Percentiles rank a stretch among this genome's conserved stretches.
Evolutionary conservation across 2,113 vertebrate genomes (phyloP).

Genomic region (Tautogolabrus adspersus): DNA sequence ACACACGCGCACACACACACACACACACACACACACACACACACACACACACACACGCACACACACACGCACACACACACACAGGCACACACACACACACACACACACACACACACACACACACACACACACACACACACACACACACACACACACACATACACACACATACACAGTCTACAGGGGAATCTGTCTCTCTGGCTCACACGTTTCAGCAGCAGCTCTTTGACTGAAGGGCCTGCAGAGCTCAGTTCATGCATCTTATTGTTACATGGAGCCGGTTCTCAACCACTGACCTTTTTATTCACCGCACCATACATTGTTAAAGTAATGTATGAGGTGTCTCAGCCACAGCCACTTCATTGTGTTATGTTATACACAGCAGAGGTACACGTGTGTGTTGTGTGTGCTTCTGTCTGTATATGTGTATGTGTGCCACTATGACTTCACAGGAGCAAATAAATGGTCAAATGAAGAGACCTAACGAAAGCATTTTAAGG

Average conservation of each 20-base stretch:
- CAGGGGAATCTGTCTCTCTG: conserved; percentile 45
- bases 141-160: not conserved
- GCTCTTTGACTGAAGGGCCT: conserved; percentile 66
- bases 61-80: too few relatives aligned
- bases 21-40: too few relatives aligned
- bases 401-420: conserved; percentile 9
- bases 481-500: not conserved
- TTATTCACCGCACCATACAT: conserved; percentile 72
- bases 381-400: conserved; percentile 13
- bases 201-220: conserved; percentile 48
- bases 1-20: not conserved
- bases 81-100: too few relatives aligned
- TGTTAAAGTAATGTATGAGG: conserved; percentile 80
- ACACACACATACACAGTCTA: conserved; percentile 34
- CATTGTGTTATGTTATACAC: conserved; percentile 57
- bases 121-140: too few relatives aligned
- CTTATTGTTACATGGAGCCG: conserved; percentile 76
- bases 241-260: conserved; percentile 70
- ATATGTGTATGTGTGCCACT: not conserved
- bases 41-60: conserved; percentile 1
- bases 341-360: conserved; percentile 56
- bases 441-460: not conserved
- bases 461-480: not conserved
- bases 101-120: too few relatives aligned
- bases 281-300: conserved; percentile 79